Evolutionary conservation across 2,888 invertebrate species (phyloP).

Genomic region (Chloromyia formosa): DNA sequence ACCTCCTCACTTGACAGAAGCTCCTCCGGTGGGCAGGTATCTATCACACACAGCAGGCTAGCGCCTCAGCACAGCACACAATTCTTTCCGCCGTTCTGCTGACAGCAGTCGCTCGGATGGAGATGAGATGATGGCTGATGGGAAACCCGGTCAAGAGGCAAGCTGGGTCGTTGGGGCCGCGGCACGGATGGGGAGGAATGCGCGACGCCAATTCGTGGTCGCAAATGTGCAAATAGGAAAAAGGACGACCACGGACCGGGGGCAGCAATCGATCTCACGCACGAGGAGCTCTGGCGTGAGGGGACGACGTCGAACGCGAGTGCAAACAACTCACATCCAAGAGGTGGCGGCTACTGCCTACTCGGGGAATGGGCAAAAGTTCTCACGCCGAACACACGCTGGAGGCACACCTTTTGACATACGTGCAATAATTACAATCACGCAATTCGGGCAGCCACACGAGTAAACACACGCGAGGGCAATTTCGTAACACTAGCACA

Average conservation of each 20-base stretch:
- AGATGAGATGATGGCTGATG: slow-evolving; percentile 6
- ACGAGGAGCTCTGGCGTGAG: slow-evolving; percentile 4
- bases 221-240: too few species aligned
- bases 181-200: slow-evolving; percentile 4
- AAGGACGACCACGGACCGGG: too few species aligned
- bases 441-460: too few species aligned
- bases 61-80: background rate
- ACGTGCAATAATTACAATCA: background rate
- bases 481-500: too few species aligned
- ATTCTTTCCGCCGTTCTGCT: too few species aligned
- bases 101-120: background rate
- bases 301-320: background rate
- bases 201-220: background rate
- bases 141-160: slow-evolving; percentile 36
- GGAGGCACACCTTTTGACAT: slow-evolving; percentile 22
- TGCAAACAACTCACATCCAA: background rate
- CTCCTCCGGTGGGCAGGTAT: background rate
- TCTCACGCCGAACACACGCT: background rate
- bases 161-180: slow-evolving; percentile 2
- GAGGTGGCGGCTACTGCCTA: too few species aligned
- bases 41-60: background rate
- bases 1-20: background rate
- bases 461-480: too few species aligned
- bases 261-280: slow-evolving; percentile 17
- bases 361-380: background rate